Percentiles rank a stretch among this genome's conserved stretches.
Conservation (phyloP, 2,888 invertebrate genomes). For the Morinoia aosen region DNA sequence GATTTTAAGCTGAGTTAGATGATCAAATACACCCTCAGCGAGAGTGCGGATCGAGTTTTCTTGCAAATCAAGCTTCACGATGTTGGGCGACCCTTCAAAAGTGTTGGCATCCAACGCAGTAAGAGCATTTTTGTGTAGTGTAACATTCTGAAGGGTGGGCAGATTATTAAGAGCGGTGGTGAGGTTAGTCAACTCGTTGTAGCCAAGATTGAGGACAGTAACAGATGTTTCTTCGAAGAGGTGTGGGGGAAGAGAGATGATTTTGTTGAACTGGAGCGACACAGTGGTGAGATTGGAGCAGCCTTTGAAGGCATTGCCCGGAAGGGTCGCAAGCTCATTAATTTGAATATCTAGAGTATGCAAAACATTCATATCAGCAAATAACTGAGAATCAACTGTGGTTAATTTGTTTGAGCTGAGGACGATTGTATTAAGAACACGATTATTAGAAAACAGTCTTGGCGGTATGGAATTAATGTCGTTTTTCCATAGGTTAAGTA, state of each 20-base stretch:
- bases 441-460: constrained; percentile 23
- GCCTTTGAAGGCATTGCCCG: background rate
- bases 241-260: background rate
- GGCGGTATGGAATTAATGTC: background rate
- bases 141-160: constrained; percentile 74
- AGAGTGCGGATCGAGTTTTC: background rate
- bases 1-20: constrained; percentile 18
- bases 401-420: constrained; percentile 24
- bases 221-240: constrained; percentile 35
- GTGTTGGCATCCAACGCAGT: background rate
- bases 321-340: constrained; percentile 71
- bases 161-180: constrained; percentile 75
- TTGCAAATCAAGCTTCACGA: constrained; percentile 53
- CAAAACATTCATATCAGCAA: constrained; percentile 75
- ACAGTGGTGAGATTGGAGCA: constrained; percentile 6
- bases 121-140: constrained; percentile 74
- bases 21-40: constrained; percentile 43
- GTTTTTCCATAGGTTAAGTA: constrained; percentile 76
- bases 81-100: constrained; percentile 41
- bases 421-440: background rate
- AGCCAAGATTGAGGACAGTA: constrained; percentile 71
- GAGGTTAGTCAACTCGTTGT: constrained; percentile 73
- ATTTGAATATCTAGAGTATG: constrained; percentile 74
- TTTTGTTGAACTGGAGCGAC: constrained; percentile 18
- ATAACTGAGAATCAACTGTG: constrained; percentile 19